Evolutionary conservation across 2,113 vertebrate species (phyloP).

Genomic region (Campylomormyrus tamandua): DNA sequence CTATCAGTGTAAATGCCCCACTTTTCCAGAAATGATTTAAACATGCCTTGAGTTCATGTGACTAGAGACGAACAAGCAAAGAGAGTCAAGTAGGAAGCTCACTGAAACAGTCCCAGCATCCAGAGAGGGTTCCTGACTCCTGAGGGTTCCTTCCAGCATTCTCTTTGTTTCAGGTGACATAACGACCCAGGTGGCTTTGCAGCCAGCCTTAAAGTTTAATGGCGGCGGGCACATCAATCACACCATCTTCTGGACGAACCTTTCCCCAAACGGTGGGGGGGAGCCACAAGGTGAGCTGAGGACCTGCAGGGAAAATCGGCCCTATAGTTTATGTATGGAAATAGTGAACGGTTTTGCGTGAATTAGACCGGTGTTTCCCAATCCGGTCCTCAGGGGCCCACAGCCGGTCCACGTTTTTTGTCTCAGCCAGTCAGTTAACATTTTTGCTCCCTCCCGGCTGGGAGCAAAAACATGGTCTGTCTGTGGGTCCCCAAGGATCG

Average conservation of each 20-base stretch:
- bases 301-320: background rate
- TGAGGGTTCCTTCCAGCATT: background rate
- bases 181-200: conserved; percentile 79
- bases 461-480: background rate
- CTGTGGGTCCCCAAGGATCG: background rate
- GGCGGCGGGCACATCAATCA: conserved; percentile 96
- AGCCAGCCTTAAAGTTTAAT: conserved; percentile 86
- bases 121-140: background rate
- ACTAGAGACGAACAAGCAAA: background rate
- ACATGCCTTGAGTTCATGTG: background rate
- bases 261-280: conserved; percentile 82
- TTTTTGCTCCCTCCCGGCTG: background rate
- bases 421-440: background rate
- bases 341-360: background rate
- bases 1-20: background rate
- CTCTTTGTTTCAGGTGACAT: conserved; percentile 72
- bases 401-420: background rate
- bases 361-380: background rate
- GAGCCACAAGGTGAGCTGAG: conserved; percentile 77
- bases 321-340: background rate
- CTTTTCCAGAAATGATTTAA: background rate
- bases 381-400: background rate
- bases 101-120: background rate
- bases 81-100: background rate
- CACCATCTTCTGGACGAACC: conserved; percentile 96